A percentile compares a stretch with the other conserved stretches of the same genome.
Conservation (phyloP, 1,140 invertebrate genomes). For the Hirudo medicinalis region DNA sequence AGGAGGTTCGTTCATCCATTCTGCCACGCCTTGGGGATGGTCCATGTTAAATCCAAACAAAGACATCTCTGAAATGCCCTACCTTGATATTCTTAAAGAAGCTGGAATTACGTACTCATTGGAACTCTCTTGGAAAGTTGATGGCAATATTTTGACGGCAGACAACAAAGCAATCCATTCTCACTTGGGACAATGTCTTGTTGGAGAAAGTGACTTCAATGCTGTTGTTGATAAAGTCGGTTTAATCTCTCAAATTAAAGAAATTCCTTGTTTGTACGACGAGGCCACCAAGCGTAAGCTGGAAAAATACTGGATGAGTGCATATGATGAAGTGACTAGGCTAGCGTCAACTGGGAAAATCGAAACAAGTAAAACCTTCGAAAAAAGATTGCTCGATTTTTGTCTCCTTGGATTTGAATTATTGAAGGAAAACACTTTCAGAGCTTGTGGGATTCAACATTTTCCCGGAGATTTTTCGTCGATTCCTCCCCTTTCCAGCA, state of each 20-base stretch:
- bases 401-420: conserved; percentile 1
- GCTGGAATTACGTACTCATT: conserved; percentile 13
- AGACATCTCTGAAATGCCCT: conserved; percentile 9
- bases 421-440: neutral
- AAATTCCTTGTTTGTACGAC: neutral
- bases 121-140: neutral
- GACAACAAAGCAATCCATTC: neutral
- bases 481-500: neutral
- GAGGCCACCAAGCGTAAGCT: neutral
- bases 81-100: neutral
- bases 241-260: neutral
- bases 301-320: neutral
- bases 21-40: conserved; percentile 20
- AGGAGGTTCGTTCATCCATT: conserved; percentile 16
- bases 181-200: neutral
- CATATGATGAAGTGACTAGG: neutral
- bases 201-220: no score
- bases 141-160: neutral
- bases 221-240: no score
- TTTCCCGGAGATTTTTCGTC: conserved; percentile 18
- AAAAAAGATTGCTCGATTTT: no score
- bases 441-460: conserved; percentile 7
- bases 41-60: conserved; percentile 12
- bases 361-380: no score
- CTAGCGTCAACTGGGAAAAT: no score